Conservation (phyloP, 2,797 vertebrate genomes). For the Anguilla obscura region DNA sequence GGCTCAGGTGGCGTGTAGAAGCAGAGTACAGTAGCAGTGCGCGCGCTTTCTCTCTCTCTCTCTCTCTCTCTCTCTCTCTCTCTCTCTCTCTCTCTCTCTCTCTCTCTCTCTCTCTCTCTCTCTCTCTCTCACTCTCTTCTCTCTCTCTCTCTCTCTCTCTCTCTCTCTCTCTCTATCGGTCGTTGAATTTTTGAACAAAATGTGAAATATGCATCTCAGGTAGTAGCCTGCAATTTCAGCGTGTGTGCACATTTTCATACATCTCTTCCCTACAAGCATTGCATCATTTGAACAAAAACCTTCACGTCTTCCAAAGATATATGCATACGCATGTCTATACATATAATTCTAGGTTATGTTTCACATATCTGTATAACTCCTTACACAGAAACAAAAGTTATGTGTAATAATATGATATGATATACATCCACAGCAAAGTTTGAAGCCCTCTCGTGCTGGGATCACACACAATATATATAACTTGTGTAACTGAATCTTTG, state of each 20-base stretch:
- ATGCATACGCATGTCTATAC: not conserved
- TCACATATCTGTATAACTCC: constrained; percentile 1
- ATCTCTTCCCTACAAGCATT: constrained; percentile 25
- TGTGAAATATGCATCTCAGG: constrained; percentile 68
- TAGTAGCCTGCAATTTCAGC: constrained; percentile 60
- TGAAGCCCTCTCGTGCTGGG: constrained; percentile 34
- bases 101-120: not conserved
- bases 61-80: not conserved
- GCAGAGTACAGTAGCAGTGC: not conserved
- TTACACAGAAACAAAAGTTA: not conserved
- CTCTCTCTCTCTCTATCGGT: constrained; percentile 24
- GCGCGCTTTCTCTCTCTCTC: not conserved
- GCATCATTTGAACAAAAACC: constrained; percentile 21
- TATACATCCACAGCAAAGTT: constrained; percentile 11
- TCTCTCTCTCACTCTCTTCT: not conserved
- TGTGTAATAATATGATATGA: constrained; percentile 29
- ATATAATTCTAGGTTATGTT: not conserved
- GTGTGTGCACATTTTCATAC: constrained; percentile 20
- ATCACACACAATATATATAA: constrained; percentile 39
- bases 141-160: not conserved
- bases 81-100: not conserved
- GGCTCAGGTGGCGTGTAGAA: constrained; percentile 18
- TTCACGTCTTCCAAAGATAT: constrained; percentile 2
- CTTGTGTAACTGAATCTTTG: constrained; percentile 38
- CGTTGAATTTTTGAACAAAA: constrained; percentile 60